Base-by-base conservation (phyloP, 2,888 invertebrate species). In the Drosophila ochracea region DNA sequence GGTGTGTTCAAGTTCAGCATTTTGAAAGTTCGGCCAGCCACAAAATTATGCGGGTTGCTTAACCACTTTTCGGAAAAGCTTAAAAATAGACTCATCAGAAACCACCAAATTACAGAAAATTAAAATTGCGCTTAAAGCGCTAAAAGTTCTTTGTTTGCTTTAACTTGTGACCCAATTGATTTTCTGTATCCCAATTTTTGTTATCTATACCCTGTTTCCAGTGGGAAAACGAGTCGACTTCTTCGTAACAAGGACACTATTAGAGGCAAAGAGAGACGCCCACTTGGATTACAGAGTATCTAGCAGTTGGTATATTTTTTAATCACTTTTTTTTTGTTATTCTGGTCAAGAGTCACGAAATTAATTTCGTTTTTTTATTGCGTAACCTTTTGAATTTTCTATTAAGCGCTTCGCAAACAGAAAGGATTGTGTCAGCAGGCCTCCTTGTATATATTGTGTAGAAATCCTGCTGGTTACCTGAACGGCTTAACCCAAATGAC, bases 301-400 rank as follows among this genome's bases (percentile, higher is more conserved):
- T 10, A 10, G 0, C 9, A 69, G 52, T 59, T n/a, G 28, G 11
- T n/a, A 5, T 11, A n/a, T 9, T 0, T 0, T 0, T 5, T 16
- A 10, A 4, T 1, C 0, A 9, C 31, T 37, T 55, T 68, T 55
- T 68, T 39, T 9, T 25, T 37, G 11, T 39, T 49, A 60, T 65
- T 67, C 47, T 67, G 68, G 72, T 65, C 76, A 76, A 84, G 67
- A 58, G 70, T 74, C 82, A 77, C 72, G 77, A 80, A 87, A 84
- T 90, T 84, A 82, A 90, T 89, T 87, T 89, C 69, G 80, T 84
- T 89, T 90, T 87, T 88, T 88, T 76, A 90, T 90, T 55, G 68
- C 73, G 47, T 47, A 70, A 80, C 84, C 87, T 89, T 88, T 90
- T 85, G 84, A 84, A 87, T 86, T 89, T 90, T 88, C 87, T 84